phyloP scores from a whole-genome alignment of 2,113 vertebrate genomes.

The Hypocryptadius cinnamomeus region DNA sequence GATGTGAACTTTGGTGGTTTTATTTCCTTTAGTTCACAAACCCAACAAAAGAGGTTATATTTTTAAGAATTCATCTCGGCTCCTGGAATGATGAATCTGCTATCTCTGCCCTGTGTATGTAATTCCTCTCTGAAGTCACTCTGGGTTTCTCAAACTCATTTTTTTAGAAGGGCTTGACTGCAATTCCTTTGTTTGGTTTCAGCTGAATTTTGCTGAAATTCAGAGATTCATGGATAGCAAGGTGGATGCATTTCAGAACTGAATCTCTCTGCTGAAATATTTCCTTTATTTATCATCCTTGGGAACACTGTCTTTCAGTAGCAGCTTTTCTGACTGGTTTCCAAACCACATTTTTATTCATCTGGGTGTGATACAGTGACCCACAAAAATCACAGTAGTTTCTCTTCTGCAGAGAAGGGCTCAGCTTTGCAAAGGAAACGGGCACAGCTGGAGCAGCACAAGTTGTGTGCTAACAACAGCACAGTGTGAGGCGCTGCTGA shows the following conservation, averaged over 20 bases:
- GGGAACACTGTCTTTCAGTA: neutral
- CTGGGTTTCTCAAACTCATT: neutral
- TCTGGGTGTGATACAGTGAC: neutral
- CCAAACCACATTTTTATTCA: neutral
- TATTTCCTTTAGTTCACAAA: neutral
- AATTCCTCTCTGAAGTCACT: neutral
- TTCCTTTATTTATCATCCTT: slow-evolving; percentile 2
- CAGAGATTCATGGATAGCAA: neutral
- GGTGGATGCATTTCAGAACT: neutral
- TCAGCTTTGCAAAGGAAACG: neutral
- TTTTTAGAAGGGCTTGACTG: neutral
- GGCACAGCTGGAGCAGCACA: neutral
- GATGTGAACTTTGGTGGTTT: neutral
- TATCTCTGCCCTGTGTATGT: neutral
- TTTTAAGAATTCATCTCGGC: neutral
- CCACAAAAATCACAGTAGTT: neutral
- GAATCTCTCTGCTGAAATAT: neutral
- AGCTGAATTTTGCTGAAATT: slow-evolving; percentile 33
- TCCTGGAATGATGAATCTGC: neutral
- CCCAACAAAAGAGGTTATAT: neutral
- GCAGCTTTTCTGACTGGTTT: neutral
- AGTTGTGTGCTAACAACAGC: neutral
- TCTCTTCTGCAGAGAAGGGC: neutral
- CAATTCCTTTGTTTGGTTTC: neutral
- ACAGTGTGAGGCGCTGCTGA: neutral